These are phyloP conservation scores for Meriones unguiculatus DNA, from an alignment of 2,113 vertebrate genomes.

Conservation along the genomic window DNA sequence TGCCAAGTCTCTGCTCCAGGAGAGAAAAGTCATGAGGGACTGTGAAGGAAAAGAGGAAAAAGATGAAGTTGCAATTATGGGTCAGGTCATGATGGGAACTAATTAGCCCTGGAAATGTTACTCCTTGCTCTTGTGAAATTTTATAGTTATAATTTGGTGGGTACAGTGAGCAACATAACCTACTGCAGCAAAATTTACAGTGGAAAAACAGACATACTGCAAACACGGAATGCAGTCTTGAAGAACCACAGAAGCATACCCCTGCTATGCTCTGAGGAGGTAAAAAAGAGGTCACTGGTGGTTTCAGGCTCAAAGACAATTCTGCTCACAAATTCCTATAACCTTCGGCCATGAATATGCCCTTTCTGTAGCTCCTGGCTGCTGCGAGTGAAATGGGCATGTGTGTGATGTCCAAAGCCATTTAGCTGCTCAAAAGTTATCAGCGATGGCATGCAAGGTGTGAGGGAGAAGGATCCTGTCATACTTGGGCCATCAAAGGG, in stretches of 20 bases:
- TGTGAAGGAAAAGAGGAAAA: background rate
- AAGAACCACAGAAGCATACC: background rate
- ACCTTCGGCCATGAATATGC: constrained; percentile 71
- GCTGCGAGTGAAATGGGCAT: constrained; percentile 67
- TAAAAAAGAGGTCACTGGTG: constrained; percentile 13
- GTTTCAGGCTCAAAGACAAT: constrained; percentile 79
- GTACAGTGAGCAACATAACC: background rate
- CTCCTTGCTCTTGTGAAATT: background rate
- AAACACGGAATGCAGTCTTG: background rate
- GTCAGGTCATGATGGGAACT: background rate
- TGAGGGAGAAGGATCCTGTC: constrained; percentile 83
- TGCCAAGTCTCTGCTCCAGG: background rate
- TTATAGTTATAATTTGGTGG: background rate
- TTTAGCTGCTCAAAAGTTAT: constrained; percentile 86
- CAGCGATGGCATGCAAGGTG: constrained; percentile 81
- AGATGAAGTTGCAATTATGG: background rate
- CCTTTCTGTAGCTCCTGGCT: constrained; percentile 73
- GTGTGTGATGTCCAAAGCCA: constrained; percentile 84
- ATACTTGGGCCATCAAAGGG: constrained; percentile 86
- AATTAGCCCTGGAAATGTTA: background rate
- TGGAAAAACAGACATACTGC: background rate
- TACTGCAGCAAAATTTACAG: background rate
- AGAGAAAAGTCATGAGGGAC: background rate
- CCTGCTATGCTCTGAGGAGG: background rate
- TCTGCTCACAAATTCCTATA: constrained; percentile 79